Conservation (phyloP, 2,797 vertebrate genomes). For the Sebastes oblongus region DNA sequence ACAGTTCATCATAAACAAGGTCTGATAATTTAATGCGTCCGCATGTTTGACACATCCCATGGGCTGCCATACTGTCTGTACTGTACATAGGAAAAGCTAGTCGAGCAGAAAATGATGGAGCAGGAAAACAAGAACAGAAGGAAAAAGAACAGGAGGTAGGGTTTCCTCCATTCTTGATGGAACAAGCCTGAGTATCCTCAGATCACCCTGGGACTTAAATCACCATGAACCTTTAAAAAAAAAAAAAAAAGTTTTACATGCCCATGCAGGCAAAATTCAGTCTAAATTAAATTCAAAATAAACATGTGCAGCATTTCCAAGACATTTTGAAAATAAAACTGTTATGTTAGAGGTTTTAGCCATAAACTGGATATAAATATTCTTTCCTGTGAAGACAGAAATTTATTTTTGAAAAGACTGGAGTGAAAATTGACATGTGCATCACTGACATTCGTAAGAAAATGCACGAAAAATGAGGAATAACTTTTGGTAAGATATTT, state of each 20-base stretch:
- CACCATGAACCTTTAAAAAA: neutral
- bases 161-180: conserved; percentile 6
- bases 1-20: conserved; percentile 78
- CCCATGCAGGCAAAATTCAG: neutral
- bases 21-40: conserved; percentile 78
- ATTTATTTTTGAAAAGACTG: no score
- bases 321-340: neutral
- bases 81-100: conserved; percentile 48
- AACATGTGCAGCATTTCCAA: neutral
- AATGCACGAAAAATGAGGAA: no score
- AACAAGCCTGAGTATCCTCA: conserved; percentile 18
- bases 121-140: conserved; percentile 12
- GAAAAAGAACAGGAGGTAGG: neutral
- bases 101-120: conserved; percentile 46
- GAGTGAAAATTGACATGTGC: no score
- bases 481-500: no score
- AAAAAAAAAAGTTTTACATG: neutral
- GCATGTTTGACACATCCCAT: conserved; percentile 75
- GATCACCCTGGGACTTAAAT: neutral
- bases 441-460: no score
- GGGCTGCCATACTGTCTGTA: conserved; percentile 56
- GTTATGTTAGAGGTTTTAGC: neutral
- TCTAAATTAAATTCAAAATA: neutral
- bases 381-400: no score
- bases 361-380: neutral